These are phyloP conservation scores for Nilaparvata lugens DNA, from an alignment of 1,140 invertebrate species.

Conservation along the genomic window DNA sequence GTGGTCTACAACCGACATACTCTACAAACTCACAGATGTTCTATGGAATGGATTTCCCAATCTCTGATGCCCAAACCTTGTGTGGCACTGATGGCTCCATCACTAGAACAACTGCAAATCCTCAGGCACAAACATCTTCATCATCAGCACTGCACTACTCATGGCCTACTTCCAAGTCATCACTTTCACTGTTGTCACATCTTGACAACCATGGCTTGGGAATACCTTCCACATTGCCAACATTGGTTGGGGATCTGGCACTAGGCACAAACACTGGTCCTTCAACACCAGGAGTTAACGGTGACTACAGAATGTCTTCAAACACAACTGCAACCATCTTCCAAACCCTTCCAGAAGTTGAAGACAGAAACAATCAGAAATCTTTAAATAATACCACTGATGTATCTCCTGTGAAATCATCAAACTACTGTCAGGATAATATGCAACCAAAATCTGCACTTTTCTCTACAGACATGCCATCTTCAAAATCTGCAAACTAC, in stretches of 20 bases:
- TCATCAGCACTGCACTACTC: constrained; percentile 19
- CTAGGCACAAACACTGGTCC: constrained; percentile 27
- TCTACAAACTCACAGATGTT: constrained; percentile 7
- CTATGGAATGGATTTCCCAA: constrained; percentile 14
- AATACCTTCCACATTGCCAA: constrained; percentile 32
- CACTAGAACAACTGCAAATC: background rate
- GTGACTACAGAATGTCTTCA: too few species aligned
- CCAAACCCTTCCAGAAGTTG: too few species aligned
- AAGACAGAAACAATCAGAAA: too few species aligned
- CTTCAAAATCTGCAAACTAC: too few species aligned
- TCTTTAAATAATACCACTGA: too few species aligned
- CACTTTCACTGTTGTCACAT: constrained; percentile 22
- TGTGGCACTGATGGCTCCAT: background rate
- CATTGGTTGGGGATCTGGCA: constrained; percentile 33
- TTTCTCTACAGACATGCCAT: too few species aligned
- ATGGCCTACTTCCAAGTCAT: constrained; percentile 27
- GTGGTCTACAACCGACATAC: background rate
- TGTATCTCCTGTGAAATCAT: too few species aligned
- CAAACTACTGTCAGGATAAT: too few species aligned
- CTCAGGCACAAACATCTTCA: constrained; percentile 1
- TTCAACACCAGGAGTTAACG: constrained; percentile 12
- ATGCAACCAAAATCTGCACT: too few species aligned
- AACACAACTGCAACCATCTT: too few species aligned
- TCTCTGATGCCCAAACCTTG: background rate
- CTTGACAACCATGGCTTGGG: constrained; percentile 24